Base-by-base conservation (phyloP, 2,113 vertebrate genomes). In the Dromaius novaehollandiae region DNA sequence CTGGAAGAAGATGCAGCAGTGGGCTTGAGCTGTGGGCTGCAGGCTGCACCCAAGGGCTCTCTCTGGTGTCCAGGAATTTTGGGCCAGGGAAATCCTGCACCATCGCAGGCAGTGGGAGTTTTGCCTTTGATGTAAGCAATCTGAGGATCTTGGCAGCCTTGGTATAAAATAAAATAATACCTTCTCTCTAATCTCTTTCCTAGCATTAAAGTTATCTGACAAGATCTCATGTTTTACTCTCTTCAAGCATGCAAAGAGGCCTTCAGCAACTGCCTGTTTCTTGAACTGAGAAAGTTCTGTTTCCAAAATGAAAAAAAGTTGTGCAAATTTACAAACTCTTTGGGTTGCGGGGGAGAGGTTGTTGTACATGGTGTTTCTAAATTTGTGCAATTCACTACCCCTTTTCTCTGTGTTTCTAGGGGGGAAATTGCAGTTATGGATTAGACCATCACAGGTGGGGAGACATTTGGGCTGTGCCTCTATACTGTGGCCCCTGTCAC, bases 41-140 rank as follows among this genome's bases (percentile, higher is more conserved):
- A 1, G 18, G 14, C 10, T 19, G 15, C 76, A 38, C 30, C 53
- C 1, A 1, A 13, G 40, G 24, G 1, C 76, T 85, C 13, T 20
- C 42, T 13, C 4, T 34, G n/a, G 5, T 0, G 3, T 10, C 20
- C 60, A 60, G 30, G 24, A 0, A 1, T 9, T 26, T 21, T 14
- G 0, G 5, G 9, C 13, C 38, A 14, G 17, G 58, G 64, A 20
- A 74, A 56, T 70, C 50, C 0, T 0, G 15, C 2, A 1, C 36
- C 25, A 55, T 1, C 0, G 4, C 32, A 63, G 22, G 36, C 32
- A 28, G 6, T 1, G 16, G 21, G 28, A 56, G 18, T 24, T 95
- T 46, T 89, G n/a, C 60, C 3, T 1, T 40, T 38, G n/a, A 32
- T 0, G 0, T 48, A 61, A 84, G 28, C 12, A 18, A 12, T 32